These are phyloP conservation scores for Leptodirus hochenwartii DNA, from an alignment of 2,888 invertebrate genomes.

Conservation along the genomic window DNA sequence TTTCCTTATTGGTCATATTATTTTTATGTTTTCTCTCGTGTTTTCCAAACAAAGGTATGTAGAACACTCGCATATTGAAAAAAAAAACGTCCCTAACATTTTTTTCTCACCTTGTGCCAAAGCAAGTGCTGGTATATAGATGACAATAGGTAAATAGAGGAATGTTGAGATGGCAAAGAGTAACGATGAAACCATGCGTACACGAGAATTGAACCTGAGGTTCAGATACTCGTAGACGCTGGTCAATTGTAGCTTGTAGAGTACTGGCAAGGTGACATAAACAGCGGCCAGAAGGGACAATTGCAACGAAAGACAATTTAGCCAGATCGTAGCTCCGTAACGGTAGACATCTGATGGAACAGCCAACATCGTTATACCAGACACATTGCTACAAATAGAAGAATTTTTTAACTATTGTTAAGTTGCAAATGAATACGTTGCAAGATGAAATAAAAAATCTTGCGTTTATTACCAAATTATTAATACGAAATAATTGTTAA, in stretches of 20 bases:
- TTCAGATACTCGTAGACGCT: constrained; percentile 52
- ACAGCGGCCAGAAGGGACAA: constrained; percentile 12
- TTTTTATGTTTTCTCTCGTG: too few relatives aligned
- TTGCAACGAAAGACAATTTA: constrained; percentile 20
- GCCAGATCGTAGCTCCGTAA: constrained; percentile 44
- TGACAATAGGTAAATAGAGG: constrained; percentile 41
- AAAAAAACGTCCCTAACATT: too few relatives aligned
- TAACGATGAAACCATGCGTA: constrained; percentile 38
- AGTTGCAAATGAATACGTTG: too few relatives aligned
- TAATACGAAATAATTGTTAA: too few relatives aligned
- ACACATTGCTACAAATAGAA: constrained; percentile 41
- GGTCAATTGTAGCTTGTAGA: constrained; percentile 48
- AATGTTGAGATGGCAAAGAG: constrained; percentile 38
- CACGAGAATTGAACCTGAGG: constrained; percentile 39
- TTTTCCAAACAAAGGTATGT: too few relatives aligned
- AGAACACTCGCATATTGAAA: too few relatives aligned
- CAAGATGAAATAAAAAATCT: too few relatives aligned
- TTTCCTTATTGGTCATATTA: too few relatives aligned
- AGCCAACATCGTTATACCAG: constrained; percentile 55
- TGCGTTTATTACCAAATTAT: too few relatives aligned
- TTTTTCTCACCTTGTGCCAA: constrained; percentile 33
- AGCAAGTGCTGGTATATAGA: constrained; percentile 47
- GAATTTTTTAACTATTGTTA: not conserved
- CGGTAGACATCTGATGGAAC: constrained; percentile 58
- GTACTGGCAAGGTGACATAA: constrained; percentile 35